Evolutionary conservation across 2,888 invertebrate species (phyloP).

Genomic region (Thecocarcelia acutangulata): DNA sequence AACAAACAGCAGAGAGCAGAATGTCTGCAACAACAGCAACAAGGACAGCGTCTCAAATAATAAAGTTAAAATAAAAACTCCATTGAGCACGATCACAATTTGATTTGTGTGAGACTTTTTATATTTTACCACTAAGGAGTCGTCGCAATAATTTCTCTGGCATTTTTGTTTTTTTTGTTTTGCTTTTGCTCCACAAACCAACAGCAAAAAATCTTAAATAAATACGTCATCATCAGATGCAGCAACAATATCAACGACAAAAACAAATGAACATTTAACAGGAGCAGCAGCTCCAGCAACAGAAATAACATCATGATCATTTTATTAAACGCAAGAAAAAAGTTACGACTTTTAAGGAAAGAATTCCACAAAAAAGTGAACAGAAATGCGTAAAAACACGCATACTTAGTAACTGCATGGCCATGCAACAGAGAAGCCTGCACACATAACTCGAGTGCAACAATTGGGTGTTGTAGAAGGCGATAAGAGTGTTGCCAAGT

Average conservation of each 20-base stretch:
- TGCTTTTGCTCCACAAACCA: slow-evolving; percentile 32
- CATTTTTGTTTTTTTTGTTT: slow-evolving; percentile 33
- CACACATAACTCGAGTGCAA: slow-evolving; percentile 31
- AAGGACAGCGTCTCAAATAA: slow-evolving; percentile 14
- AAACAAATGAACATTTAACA: slow-evolving; percentile 34
- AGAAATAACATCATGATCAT: slow-evolving; percentile 67
- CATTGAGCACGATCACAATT: slow-evolving; percentile 65
- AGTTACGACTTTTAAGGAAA: slow-evolving; percentile 40
- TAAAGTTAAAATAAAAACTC: slow-evolving; percentile 53
- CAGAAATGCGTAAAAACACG: slow-evolving; percentile 71
- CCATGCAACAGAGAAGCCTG: slow-evolving; percentile 32
- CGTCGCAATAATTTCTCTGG: slow-evolving; percentile 39
- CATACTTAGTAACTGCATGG: slow-evolving; percentile 49
- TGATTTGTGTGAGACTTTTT: slow-evolving; percentile 71
- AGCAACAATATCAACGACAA: slow-evolving; percentile 31
- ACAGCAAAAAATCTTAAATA: slow-evolving; percentile 60
- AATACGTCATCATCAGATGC: slow-evolving; percentile 70
- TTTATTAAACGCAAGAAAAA: slow-evolving; percentile 34
- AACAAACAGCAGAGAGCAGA: slow-evolving; percentile 27
- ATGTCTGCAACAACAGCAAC: slow-evolving; percentile 23
- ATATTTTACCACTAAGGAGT: slow-evolving; percentile 53
- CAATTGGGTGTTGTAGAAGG: slow-evolving; percentile 30
- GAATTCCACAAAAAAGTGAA: slow-evolving; percentile 45
- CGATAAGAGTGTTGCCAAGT: slow-evolving; percentile 17
- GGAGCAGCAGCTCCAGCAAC: slow-evolving; percentile 25